Evolutionary conservation across 2,113 vertebrate species (phyloP).

Genomic region (Puffinus mauretanicus): DNA sequence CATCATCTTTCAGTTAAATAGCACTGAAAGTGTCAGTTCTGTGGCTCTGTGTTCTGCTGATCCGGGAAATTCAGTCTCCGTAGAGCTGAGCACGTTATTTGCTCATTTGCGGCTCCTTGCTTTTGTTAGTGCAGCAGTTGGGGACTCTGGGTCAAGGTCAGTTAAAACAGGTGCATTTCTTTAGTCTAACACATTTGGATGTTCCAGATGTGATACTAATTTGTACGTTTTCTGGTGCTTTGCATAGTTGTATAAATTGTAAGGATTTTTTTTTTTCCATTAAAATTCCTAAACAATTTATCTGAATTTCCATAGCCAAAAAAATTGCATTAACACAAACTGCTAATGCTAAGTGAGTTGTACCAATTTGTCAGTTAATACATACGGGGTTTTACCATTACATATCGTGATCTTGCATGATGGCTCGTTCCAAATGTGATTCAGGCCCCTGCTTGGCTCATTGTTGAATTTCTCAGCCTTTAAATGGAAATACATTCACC

Average conservation of each 20-base stretch:
- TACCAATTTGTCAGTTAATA: background rate
- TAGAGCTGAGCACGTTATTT: background rate
- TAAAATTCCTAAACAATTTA: background rate
- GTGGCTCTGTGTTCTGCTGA: background rate
- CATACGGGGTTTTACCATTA: rapidly evolving
- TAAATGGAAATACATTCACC: background rate
- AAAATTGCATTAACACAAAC: background rate
- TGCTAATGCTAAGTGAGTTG: background rate
- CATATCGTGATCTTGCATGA: rapidly evolving
- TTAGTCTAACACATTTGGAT: background rate
- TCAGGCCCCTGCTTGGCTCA: background rate
- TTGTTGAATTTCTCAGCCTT: background rate
- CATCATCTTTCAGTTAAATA: background rate
- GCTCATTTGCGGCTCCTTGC: background rate
- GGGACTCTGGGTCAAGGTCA: background rate
- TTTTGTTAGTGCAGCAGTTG: background rate
- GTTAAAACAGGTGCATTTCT: background rate
- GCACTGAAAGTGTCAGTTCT: background rate
- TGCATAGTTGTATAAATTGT: background rate
- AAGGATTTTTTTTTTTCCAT: background rate
- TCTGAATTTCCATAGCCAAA: background rate
- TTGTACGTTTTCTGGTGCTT: background rate
- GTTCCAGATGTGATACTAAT: background rate
- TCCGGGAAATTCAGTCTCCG: background rate
- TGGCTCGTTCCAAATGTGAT: background rate